These are phyloP conservation scores for Lymantria monacha DNA, from an alignment of 2,888 invertebrate genomes.

Conservation along the genomic window DNA sequence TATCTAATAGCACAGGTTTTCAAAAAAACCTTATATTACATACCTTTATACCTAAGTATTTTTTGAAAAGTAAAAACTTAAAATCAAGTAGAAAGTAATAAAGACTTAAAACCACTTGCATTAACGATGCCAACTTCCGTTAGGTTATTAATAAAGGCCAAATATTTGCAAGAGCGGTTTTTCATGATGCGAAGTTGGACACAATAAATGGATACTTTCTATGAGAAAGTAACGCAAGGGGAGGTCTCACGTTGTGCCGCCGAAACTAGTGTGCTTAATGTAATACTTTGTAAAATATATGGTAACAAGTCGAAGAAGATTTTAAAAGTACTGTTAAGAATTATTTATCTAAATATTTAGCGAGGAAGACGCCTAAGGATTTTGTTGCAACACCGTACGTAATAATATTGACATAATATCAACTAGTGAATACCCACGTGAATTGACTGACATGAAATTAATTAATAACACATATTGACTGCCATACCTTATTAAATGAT, in stretches of 20 bases:
- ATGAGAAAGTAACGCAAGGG: conserved; percentile 51
- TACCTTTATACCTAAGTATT: no score
- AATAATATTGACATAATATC: neutral
- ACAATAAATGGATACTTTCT: conserved; percentile 26
- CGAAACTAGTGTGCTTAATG: neutral
- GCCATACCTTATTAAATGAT: no score
- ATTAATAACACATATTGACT: neutral
- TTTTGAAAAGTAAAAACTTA: no score
- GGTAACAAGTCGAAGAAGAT: neutral
- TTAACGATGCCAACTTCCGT: neutral
- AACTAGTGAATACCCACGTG: neutral
- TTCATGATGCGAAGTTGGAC: neutral
- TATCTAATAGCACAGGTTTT: no score
- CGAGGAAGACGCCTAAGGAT: neutral
- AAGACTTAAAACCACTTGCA: neutral
- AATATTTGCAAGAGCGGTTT: neutral
- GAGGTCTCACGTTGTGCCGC: conserved; percentile 52
- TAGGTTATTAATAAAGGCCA: neutral
- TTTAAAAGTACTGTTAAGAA: neutral
- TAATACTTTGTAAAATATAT: neutral
- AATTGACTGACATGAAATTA: neutral
- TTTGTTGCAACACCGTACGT: neutral
- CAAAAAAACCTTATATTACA: no score
- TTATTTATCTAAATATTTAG: neutral
- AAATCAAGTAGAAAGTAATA: neutral